These are phyloP conservation scores for Ips nitidus DNA, from an alignment of 1,140 invertebrate species.

Conservation along the genomic window DNA sequence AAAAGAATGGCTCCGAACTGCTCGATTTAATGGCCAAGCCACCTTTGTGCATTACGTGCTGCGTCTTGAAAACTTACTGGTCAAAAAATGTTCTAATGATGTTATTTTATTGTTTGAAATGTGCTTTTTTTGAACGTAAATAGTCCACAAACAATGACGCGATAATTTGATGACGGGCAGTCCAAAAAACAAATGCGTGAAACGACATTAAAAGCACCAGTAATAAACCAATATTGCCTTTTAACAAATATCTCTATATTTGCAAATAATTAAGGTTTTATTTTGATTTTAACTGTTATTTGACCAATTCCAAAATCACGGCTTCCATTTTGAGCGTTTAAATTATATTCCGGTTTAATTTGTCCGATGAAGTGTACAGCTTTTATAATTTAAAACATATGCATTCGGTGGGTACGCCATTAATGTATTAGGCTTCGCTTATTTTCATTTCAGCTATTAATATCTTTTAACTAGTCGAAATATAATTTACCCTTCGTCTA, in stretches of 20 bases:
- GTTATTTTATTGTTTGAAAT: too few relatives aligned
- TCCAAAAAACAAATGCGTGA: background rate
- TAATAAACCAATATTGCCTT: slow-evolving; percentile 13
- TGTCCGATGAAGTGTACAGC: slow-evolving; percentile 16
- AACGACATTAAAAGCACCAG: background rate
- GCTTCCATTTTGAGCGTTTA: slow-evolving; percentile 18
- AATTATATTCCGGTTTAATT: slow-evolving; percentile 24
- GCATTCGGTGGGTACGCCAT: slow-evolving; percentile 4
- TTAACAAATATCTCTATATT: slow-evolving; percentile 25
- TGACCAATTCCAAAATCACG: slow-evolving; percentile 18
- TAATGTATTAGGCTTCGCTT: slow-evolving; percentile 14
- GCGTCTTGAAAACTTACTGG: too few relatives aligned
- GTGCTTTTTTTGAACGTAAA: too few relatives aligned
- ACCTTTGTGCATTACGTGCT: too few relatives aligned
- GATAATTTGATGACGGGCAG: background rate
- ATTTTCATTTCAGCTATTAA: slow-evolving; percentile 2
- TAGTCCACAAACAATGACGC: too few relatives aligned
- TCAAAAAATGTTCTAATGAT: too few relatives aligned
- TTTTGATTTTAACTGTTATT: slow-evolving; percentile 24
- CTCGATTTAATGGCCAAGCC: too few relatives aligned
- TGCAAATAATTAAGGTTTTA: slow-evolving; percentile 24
- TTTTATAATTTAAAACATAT: slow-evolving; percentile 29
- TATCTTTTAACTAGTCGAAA: background rate
- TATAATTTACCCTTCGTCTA: slow-evolving; percentile 3
- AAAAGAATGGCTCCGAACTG: slow-evolving; percentile 41